These are phyloP conservation scores for Drosophila serrata DNA, from an alignment of 1,140 invertebrate species.

Conservation along the genomic window DNA sequence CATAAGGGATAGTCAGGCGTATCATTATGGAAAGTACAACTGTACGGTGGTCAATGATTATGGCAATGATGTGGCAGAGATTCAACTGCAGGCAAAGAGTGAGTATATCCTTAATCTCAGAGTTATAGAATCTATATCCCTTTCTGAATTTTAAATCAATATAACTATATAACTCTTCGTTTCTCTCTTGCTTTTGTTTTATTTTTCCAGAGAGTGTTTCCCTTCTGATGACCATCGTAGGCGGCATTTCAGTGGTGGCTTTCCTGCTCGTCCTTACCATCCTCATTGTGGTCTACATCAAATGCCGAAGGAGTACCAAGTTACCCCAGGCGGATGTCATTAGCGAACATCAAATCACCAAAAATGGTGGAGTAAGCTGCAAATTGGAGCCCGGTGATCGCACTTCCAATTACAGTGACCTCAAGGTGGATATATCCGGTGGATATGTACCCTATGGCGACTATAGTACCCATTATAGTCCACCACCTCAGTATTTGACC, in stretches of 20 bases:
- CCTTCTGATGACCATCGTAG: constrained; percentile 76
- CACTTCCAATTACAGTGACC: constrained; percentile 96
- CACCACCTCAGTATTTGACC: constrained; percentile 87
- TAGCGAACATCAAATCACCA: constrained; percentile 82
- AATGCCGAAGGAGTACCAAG: constrained; percentile 78
- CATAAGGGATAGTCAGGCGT: constrained; percentile 92
- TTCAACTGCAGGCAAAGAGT: constrained; percentile 92
- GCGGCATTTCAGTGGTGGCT: constrained; percentile 68
- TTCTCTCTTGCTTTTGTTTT: not conserved
- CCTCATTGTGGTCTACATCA: constrained; percentile 76
- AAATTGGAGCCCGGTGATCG: constrained; percentile 90
- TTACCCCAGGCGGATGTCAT: constrained; percentile 84
- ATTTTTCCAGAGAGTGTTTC: constrained; percentile 67
- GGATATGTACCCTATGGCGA: constrained; percentile 96
- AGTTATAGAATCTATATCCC: too few relatives aligned
- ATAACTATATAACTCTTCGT: too few relatives aligned
- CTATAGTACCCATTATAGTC: constrained; percentile 92
- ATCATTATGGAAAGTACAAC: constrained; percentile 97
- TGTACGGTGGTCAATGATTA: constrained; percentile 97
- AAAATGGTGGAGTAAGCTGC: constrained; percentile 76
- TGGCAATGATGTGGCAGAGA: constrained; percentile 94
- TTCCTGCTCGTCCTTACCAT: constrained; percentile 73
- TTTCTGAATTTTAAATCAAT: too few relatives aligned
- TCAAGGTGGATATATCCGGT: constrained; percentile 95
- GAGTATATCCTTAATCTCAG: constrained; percentile 85